A percentile compares a stretch with the other conserved stretches of the same genome.
Evolutionary conservation across 2,888 invertebrate genomes (phyloP).

Genomic region (Hydropsyche betteni): DNA sequence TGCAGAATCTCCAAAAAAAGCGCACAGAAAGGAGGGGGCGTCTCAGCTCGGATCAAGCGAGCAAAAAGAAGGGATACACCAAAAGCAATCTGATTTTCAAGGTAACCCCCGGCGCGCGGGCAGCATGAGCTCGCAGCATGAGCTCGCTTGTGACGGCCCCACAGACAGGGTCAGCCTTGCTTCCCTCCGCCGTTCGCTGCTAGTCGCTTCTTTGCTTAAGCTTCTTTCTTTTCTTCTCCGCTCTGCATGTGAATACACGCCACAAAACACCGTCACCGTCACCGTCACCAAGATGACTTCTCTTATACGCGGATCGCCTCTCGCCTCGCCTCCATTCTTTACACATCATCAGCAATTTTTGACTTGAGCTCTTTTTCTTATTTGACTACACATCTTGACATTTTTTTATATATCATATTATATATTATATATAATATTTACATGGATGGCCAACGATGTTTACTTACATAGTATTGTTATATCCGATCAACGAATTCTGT

Average conservation of each 20-base stretch:
- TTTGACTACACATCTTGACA: conserved; percentile 7
- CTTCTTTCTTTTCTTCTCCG: conserved; percentile 50
- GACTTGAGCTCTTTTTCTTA: conserved; percentile 38
- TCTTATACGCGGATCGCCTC: not conserved
- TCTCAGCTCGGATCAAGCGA: conserved; percentile 89
- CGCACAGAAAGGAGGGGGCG: conserved; percentile 97
- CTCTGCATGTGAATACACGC: conserved; percentile 35
- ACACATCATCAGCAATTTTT: conserved; percentile 37
- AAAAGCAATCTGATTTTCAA: conserved; percentile 99
- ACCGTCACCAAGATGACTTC: conserved; percentile 18
- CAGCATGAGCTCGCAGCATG: conserved; percentile 65
- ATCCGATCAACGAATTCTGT: not conserved
- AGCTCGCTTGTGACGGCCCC: conserved; percentile 43
- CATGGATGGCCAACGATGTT: conserved; percentile 7
- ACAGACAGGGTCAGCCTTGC: conserved; percentile 56
- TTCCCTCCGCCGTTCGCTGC: conserved; percentile 56
- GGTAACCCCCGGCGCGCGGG: conserved; percentile 81
- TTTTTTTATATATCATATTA: no score
- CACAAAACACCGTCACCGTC: conserved; percentile 34
- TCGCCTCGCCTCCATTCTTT: conserved; percentile 31
- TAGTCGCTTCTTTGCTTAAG: conserved; percentile 49
- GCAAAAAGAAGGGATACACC: conserved; percentile 92
- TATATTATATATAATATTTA: not conserved
- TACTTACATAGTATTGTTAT: no score
- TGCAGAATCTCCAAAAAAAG: conserved; percentile 99